Base-by-base conservation (phyloP, 2,113 vertebrate species). In the Lepus americanus region DNA sequence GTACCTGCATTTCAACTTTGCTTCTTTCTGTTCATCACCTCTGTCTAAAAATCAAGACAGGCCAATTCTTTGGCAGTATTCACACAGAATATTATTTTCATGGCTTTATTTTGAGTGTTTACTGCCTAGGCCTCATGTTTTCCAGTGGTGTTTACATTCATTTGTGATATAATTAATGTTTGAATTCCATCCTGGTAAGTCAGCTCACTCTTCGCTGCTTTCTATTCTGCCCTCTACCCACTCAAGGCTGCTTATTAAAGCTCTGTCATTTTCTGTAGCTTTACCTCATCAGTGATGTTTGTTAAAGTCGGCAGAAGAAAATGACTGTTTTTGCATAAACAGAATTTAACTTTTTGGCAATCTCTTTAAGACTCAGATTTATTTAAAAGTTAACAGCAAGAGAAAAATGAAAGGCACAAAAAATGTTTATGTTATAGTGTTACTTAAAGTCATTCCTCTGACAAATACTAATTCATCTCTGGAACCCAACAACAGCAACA, bases 371-470 rank as follows among this genome's bases (percentile, higher is more conserved):
- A 55, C 25, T 82, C 55, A 85, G 74, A 80, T 80, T 88, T 87
- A 92, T 22, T 85, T 66, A 87, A 78, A 88, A 88, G 80, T 91
- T 88, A 70, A n/a, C 27, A 79, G 44, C 74, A 90, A n/a, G 51
- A 80, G 36, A 94, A 96, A 94, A 87, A 64, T 51, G 73, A 85
- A 92, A 88, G 51, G 66, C 90, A 25, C 81, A 69, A 85, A 95
- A 44, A 90, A 72, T 6, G 19, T 59, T 59, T 19, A 59, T 69
- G 9, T 53, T n/a, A 81, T 25, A 39, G 33, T 64, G 31, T n/a
- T 88, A 53, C 83, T 81, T 59, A 59, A 93, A 76, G 61, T 85
- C 44, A 72, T 31, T 93, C 6, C 9, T 79, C n/a, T 88, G 76
- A 82, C 27, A 90, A 9, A 73, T 12, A 53, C 19, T 73, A 78